Evolutionary conservation across 2,888 invertebrate species (phyloP), one percentile per base, ranked within the genome.

Genomic region (Netelia melanura): DNA sequence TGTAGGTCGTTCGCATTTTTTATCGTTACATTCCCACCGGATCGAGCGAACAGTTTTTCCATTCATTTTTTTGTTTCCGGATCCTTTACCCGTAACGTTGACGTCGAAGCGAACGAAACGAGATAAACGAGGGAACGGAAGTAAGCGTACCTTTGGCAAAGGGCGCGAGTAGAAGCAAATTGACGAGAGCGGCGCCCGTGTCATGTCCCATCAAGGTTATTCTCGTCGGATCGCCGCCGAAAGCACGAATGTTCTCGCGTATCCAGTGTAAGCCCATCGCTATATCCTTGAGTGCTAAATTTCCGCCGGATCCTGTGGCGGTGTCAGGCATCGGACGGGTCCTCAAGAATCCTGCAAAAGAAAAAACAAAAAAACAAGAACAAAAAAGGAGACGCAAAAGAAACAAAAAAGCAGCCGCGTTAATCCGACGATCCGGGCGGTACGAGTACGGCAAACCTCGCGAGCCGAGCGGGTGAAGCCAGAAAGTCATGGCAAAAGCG

Each of bases 131-230:
- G 38, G n/a, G n/a, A 64, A 38, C 10, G 10, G 3, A 17, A 25
- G 5, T 30, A 56, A 23, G 38, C 70, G 88, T 91, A 96, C 97
- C 97, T 95, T 96, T 97, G 68, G 97, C 96, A 43, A 96, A 96
- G 0, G 98, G 97, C 75, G 98, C 96, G 90, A 98, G 96, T 91
- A 98, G 96, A 79, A 98, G 95, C 61, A 98, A 95, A 93, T 98
- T 98, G 87, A 96, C 97, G 54, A 98, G 95, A 1, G 98, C 97
- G 0, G 98, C 98, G 0, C 98, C 98, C 3, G 97, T 97, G 75
- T 97, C 97, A 94, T 98, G 98, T 1, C 98, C 98, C 87, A 97
- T 95, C 61, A 98, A 94, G 30, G 98, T 98, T 85, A 98, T 96
- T 74, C 97, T 95, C 67, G 95, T 94, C 0, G 97, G 96, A 94